Conservation (phyloP, 2,113 vertebrate genomes). For the Lophius piscatorius region DNA sequence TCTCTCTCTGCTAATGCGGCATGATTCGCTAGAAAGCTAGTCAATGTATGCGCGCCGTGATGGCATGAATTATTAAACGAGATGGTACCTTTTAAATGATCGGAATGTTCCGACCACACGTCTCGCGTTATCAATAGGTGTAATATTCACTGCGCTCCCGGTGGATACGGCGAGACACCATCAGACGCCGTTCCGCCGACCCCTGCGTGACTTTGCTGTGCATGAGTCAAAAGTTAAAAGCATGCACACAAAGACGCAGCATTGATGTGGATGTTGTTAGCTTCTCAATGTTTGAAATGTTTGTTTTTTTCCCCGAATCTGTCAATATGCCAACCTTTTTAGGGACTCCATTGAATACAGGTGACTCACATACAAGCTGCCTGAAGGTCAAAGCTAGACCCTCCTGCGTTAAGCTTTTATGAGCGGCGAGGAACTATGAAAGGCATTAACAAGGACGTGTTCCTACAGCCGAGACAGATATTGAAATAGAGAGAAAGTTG, state of each 20-base stretch:
- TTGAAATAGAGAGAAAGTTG: neutral
- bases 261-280: neutral
- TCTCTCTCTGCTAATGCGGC: constrained; percentile 26
- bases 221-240: constrained; percentile 7
- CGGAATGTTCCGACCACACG: constrained; percentile 43
- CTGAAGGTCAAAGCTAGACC: constrained; percentile 55
- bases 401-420: constrained; percentile 37
- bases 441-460: constrained; percentile 37
- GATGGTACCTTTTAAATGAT: constrained; percentile 43
- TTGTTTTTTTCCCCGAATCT: neutral
- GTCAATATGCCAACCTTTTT: constrained; percentile 29
- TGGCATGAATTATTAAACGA: constrained; percentile 57
- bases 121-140: constrained; percentile 55
- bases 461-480: neutral
- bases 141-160: constrained; percentile 43
- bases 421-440: constrained; percentile 46
- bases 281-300: neutral
- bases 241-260: neutral
- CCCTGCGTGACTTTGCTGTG: constrained; percentile 24
- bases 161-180: constrained; percentile 46
- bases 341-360: constrained; percentile 27
- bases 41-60: constrained; percentile 38
- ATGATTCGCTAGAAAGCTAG: constrained; percentile 33
- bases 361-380: constrained; percentile 37
- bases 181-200: constrained; percentile 29